Conservation (phyloP, 2,797 vertebrate species). For the Trematomus bernacchii region DNA sequence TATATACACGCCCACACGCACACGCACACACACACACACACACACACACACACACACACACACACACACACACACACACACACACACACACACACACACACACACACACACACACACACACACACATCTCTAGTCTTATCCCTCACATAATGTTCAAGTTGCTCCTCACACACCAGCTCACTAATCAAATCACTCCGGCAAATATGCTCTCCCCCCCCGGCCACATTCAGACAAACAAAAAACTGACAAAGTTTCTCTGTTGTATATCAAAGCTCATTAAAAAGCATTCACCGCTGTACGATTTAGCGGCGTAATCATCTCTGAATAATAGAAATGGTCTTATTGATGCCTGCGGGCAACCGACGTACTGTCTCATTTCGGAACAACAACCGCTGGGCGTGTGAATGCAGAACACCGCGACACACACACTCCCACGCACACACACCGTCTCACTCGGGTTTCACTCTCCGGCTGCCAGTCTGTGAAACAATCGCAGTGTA, state of each 20-base stretch:
- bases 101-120: no score
- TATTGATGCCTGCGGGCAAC: conserved; percentile 67
- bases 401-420: conserved; percentile 59
- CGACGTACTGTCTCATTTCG: conserved; percentile 58
- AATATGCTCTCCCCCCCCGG: conserved; percentile 43
- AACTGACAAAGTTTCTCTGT: conserved; percentile 63
- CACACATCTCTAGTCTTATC: neutral
- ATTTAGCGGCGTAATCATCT: conserved; percentile 65
- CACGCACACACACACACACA: no score
- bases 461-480: conserved; percentile 28
- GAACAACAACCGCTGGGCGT: conserved; percentile 69
- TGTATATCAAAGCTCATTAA: conserved; percentile 76
- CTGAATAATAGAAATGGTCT: conserved; percentile 73
- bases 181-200: conserved; percentile 65
- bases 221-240: conserved; percentile 58
- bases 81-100: no score
- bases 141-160: conserved; percentile 45
- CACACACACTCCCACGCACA: conserved; percentile 32
- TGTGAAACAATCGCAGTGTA: conserved; percentile 36
- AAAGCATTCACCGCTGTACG: conserved; percentile 68
- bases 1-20: conserved; percentile 5
- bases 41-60: no score
- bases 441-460: conserved; percentile 14
- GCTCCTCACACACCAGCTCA: conserved; percentile 54
- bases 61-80: no score